A percentile compares a stretch with the other conserved stretches of the same genome.
These are phyloP conservation scores for Zeuzera pyrina DNA, from an alignment of 2,888 invertebrate genomes.

Conservation along the genomic window DNA sequence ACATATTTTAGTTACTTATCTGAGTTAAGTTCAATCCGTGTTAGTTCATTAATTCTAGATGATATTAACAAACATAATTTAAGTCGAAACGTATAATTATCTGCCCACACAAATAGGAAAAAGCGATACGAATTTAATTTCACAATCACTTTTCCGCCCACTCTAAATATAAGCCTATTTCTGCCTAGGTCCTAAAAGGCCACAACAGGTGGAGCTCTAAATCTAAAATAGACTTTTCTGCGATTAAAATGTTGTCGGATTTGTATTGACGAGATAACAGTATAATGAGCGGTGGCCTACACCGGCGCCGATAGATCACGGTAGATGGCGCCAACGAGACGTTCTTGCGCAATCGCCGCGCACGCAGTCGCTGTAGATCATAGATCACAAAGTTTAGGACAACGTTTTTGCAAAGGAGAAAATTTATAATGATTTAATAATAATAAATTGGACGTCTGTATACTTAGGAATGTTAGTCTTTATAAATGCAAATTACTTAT, in stretches of 20 bases:
- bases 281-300: conserved; percentile 40
- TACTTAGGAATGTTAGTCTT: too few relatives aligned
- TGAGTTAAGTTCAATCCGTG: too few relatives aligned
- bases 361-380: conserved; percentile 16
- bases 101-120: conserved; percentile 52
- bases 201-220: conserved; percentile 6
- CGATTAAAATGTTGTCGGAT: conserved; percentile 47
- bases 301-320: conserved; percentile 56
- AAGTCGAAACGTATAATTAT: conserved; percentile 54
- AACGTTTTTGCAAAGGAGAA: conserved; percentile 1
- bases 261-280: conserved; percentile 57
- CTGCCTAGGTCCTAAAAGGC: too few relatives aligned
- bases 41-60: background rate
- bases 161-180: too few relatives aligned
- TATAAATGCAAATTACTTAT: too few relatives aligned
- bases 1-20: too few relatives aligned
- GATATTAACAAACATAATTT: conserved; percentile 50
- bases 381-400: conserved; percentile 17
- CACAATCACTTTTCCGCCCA: conserved; percentile 47
- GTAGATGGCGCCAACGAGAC: conserved; percentile 55
- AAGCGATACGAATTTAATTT: conserved; percentile 54
- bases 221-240: conserved; percentile 27
- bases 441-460: too few relatives aligned
- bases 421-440: background rate
- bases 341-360: conserved; percentile 39